Evolutionary conservation across 2,113 vertebrate species (phyloP), one percentile per base, ranked within the genome.

Genomic region (Cepphus grylle): DNA sequence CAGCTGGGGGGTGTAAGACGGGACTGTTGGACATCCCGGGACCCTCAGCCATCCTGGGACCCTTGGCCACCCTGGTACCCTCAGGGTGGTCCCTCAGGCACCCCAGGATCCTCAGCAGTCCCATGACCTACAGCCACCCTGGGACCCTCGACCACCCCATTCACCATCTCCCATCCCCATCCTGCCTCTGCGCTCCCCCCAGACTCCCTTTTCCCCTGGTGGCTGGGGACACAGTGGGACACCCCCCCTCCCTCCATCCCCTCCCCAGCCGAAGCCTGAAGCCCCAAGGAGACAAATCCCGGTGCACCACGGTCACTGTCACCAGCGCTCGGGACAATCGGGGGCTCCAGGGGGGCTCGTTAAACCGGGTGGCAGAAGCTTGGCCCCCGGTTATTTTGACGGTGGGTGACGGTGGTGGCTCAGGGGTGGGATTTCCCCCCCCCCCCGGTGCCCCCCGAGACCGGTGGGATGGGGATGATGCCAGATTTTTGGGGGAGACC

Each of bases 141-240:
- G 13, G 55, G 27, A n/a, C 36, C 32, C 34, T 58, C 6, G 3
- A 2, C n/a, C 34, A 12, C 30, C 13, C 29, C 43, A 4, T 53
- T 45, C 29, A 11, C 34, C 49, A 13, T 6, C n/a, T 62, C 11
- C 55, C 36, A 25, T 15, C 38, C 23, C 49, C 26, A 14, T 58
- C 65, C 71, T 45, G 21, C 38, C 29, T 6, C 71, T 4, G 5
- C 12, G 6, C 11, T 13, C 19, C 29, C 14, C 25, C 20, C 13
- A 15, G 14, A 23, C 23, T 12, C 34, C 9, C 47, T 56, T 26
- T 16, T 11, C 47, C 40, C 12, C 53, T 0, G 5, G 47, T 20
- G 15, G 3, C 3, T 13, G n/a, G 27, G n/a, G 52, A 12, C 45
- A 61, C 1, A 0, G 36, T 26, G 67, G 30, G 20, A 18, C 22